Conservation (phyloP, 2,113 vertebrate genomes). For the Silurus glanis region DNA sequence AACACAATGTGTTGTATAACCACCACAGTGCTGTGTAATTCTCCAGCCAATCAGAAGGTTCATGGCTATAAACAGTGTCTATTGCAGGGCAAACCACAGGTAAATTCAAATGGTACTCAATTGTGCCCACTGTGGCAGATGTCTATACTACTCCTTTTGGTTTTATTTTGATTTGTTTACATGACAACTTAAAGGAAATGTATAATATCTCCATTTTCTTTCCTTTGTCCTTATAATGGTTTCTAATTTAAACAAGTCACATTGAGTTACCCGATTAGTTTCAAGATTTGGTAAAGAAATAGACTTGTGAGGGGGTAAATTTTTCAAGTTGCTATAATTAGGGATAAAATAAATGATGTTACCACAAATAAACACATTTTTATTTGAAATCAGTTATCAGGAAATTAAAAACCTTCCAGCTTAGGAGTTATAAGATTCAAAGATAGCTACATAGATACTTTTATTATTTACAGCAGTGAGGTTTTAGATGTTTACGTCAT, state of each 20-base stretch:
- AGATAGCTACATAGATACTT: neutral
- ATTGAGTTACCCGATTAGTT: neutral
- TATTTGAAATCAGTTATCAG: no score
- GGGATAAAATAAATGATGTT: neutral
- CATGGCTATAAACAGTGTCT: neutral
- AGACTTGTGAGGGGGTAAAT: neutral
- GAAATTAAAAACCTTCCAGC: neutral
- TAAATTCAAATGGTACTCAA: neutral
- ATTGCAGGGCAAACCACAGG: neutral
- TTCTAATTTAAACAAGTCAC: neutral
- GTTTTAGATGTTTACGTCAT: neutral
- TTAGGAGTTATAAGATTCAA: no score
- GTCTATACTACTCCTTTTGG: no score
- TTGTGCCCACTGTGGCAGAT: no score
- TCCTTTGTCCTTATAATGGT: no score
- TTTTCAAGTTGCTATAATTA: neutral
- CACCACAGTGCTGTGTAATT: neutral
- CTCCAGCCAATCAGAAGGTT: neutral
- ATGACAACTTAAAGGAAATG: no score
- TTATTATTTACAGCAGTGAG: neutral
- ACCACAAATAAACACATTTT: neutral
- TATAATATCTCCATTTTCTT: no score
- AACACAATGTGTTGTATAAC: neutral
- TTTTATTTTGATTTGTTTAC: no score
- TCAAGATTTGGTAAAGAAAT: neutral